These are phyloP conservation scores for Campylomormyrus tamandua DNA, from an alignment of 2,113 vertebrate genomes.

Conservation along the genomic window DNA sequence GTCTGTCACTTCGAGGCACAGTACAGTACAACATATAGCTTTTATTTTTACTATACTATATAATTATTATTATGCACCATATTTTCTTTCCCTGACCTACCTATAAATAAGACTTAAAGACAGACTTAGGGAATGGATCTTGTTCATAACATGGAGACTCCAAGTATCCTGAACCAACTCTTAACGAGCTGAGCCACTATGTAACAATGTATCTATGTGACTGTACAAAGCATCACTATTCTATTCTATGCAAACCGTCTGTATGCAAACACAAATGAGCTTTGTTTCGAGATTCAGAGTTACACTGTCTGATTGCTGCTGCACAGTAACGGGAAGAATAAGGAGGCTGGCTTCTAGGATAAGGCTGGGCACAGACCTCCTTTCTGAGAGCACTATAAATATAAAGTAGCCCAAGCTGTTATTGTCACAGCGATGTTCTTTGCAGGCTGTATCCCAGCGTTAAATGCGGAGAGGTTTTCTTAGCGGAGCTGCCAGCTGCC, in stretches of 20 bases:
- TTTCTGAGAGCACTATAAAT: background rate
- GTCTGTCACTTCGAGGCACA: background rate
- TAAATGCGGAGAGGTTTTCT: background rate
- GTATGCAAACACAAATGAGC: background rate
- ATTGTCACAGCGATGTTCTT: background rate
- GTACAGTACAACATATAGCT: background rate
- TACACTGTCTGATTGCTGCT: background rate
- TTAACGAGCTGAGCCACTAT: background rate
- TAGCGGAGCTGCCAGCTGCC: background rate
- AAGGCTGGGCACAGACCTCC: background rate
- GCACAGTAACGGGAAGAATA: background rate
- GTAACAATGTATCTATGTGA: background rate
- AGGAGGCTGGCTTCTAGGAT: background rate
- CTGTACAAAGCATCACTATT: background rate
- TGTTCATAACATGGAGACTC: background rate
- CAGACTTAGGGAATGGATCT: background rate
- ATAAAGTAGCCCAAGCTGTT: background rate
- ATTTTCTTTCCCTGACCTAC: background rate
- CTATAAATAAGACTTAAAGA: background rate
- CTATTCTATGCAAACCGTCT: background rate
- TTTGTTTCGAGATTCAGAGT: background rate
- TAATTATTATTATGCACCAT: background rate
- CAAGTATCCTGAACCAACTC: background rate
- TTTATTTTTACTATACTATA: background rate
- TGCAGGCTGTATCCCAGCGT: background rate